phyloP scores from a whole-genome alignment of 2,797 vertebrate genomes.

The Leptodactylus fallax region DNA sequence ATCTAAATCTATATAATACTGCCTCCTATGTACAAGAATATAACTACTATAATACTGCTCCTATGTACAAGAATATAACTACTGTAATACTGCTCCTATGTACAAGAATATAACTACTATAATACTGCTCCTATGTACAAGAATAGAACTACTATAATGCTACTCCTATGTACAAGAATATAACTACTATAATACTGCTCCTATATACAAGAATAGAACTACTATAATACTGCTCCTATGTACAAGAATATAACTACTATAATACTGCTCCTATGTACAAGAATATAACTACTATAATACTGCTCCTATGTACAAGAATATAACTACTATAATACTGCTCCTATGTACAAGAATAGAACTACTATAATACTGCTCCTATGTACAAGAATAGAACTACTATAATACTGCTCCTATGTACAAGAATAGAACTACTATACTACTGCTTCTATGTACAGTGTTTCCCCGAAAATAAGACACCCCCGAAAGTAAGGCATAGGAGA shows the following conservation, averaged over 20 bases:
- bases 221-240: not conserved
- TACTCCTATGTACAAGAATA: constrained; percentile 10
- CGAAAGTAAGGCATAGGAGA: too few species aligned
- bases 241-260: too few species aligned
- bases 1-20: too few species aligned
- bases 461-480: too few species aligned
- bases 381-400: too few species aligned
- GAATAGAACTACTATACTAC: constrained; percentile 2
- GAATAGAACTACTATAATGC: not conserved
- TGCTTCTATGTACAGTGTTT: constrained; percentile 2
- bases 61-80: constrained; percentile 24
- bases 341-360: too few species aligned
- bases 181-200: constrained; percentile 5
- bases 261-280: too few species aligned
- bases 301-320: too few species aligned
- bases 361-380: too few species aligned
- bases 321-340: too few species aligned
- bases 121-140: constrained; percentile 15
- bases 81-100: constrained; percentile 16
- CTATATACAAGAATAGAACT: constrained; percentile 3
- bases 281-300: too few species aligned
- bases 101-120: constrained; percentile 21
- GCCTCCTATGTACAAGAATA: not conserved
- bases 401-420: constrained; percentile 6
- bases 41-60: not conserved